Conservation (phyloP, 2,113 vertebrate species). For the Urocitellus parryii region DNA sequence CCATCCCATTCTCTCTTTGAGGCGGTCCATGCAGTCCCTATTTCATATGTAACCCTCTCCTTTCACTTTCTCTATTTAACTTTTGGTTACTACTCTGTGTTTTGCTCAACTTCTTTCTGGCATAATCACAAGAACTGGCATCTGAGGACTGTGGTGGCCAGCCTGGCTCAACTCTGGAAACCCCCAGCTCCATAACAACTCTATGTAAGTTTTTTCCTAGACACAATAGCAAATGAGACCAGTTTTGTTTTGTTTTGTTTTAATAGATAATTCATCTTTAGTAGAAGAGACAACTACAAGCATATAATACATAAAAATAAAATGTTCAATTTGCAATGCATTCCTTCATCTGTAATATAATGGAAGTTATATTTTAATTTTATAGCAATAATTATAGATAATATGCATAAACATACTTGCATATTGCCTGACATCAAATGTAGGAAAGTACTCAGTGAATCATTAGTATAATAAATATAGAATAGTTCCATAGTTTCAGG, state of each 20-base stretch:
- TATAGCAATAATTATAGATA: background rate
- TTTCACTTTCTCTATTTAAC: too few species aligned
- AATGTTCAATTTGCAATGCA: slow-evolving; percentile 18
- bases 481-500: background rate
- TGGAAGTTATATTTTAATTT: background rate
- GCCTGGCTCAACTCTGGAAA: too few species aligned
- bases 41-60: too few species aligned
- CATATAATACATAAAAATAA: background rate
- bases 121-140: too few species aligned
- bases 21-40: too few species aligned
- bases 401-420: background rate
- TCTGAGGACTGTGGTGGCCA: too few species aligned
- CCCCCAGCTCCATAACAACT: too few species aligned
- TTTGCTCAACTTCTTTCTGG: too few species aligned
- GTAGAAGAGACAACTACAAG: background rate
- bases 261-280: background rate
- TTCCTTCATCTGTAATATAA: slow-evolving; percentile 10
- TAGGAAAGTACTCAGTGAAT: background rate
- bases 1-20: too few species aligned
- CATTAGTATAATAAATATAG: background rate
- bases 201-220: background rate
- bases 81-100: too few species aligned
- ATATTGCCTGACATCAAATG: background rate
- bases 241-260: too few species aligned
- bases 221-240: background rate